Percentiles rank a stretch among this genome's conserved stretches.
Conservation (phyloP, 1,140 invertebrate genomes). For the Spodoptera litura region DNA sequence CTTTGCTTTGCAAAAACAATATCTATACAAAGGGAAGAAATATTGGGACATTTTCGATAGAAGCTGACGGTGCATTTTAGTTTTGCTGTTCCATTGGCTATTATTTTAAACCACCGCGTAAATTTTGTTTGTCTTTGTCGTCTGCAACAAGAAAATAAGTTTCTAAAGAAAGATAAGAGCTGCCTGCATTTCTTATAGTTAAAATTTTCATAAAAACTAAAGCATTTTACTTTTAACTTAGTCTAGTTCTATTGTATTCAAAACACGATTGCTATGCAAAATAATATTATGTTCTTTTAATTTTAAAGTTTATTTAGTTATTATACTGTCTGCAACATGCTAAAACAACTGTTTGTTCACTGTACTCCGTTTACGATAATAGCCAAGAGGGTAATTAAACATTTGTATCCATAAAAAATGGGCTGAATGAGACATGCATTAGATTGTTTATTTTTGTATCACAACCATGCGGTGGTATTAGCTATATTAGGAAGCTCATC, state of each 20-base stretch:
- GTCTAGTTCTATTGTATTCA: too few relatives aligned
- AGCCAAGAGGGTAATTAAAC: neutral
- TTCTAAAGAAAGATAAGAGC: slow-evolving; percentile 19
- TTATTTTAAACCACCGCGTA: slow-evolving; percentile 35
- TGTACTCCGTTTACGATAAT: too few relatives aligned
- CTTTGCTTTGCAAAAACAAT: slow-evolving; percentile 55
- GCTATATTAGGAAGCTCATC: slow-evolving; percentile 40
- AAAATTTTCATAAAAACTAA: too few relatives aligned
- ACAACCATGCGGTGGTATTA: slow-evolving; percentile 26
- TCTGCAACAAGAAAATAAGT: neutral
- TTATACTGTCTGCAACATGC: too few relatives aligned
- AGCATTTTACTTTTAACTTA: slow-evolving; percentile 3
- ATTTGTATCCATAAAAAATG: slow-evolving; percentile 20
- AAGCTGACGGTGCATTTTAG: slow-evolving; percentile 33
- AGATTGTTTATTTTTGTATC: slow-evolving; percentile 18
- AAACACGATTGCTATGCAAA: too few relatives aligned
- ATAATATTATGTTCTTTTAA: too few relatives aligned
- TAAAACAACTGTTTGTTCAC: too few relatives aligned
- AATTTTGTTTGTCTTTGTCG: slow-evolving; percentile 34
- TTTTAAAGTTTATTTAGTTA: too few relatives aligned
- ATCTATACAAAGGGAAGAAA: slow-evolving; percentile 49
- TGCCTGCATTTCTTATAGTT: neutral
- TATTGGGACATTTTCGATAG: slow-evolving; percentile 46
- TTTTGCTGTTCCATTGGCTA: slow-evolving; percentile 38
- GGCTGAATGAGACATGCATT: slow-evolving; percentile 10